Conservation (phyloP, 64 coral and sea anemone species). For the Pocillopora verrucosa region DNA sequence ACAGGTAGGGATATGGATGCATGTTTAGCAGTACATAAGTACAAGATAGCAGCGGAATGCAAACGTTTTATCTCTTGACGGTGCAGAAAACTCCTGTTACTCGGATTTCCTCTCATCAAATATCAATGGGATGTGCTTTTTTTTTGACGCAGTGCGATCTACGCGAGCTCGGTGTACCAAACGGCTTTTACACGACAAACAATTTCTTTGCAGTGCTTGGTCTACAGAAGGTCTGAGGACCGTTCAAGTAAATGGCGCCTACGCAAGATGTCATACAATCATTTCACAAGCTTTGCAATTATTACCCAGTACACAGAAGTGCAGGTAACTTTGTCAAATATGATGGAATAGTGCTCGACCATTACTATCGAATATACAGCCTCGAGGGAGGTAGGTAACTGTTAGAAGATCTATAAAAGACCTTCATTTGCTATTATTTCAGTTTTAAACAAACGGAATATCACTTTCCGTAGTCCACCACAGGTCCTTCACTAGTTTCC, state of each 20-base stretch:
- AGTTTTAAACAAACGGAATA: too few species aligned
- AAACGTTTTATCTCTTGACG: neutral
- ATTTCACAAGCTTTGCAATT: slow-evolving; percentile 60
- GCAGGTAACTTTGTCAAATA: slow-evolving; percentile 14
- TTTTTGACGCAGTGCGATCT: too few species aligned
- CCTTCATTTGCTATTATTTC: too few species aligned
- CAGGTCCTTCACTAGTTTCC: too few species aligned
- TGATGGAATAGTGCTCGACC: neutral
- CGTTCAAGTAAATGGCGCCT: neutral
- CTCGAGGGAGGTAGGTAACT: too few species aligned
- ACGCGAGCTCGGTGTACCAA: too few species aligned
- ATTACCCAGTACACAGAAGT: slow-evolving; percentile 37
- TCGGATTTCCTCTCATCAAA: too few species aligned
- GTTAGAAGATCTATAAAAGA: too few species aligned
- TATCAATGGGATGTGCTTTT: too few species aligned
- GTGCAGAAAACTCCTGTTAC: neutral
- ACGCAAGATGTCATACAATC: slow-evolving; percentile 22
- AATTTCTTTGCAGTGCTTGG: slow-evolving; percentile 37
- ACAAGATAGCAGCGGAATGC: neutral
- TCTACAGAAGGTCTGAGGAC: slow-evolving; percentile 50
- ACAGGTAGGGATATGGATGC: neutral
- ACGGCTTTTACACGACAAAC: too few species aligned
- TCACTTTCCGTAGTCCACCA: too few species aligned
- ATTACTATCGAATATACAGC: too few species aligned
- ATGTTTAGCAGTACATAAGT: neutral